Evolutionary conservation across 2,113 vertebrate species (phyloP), one percentile per base, ranked within the genome.

Genomic region (Cynocephalus volans): DNA sequence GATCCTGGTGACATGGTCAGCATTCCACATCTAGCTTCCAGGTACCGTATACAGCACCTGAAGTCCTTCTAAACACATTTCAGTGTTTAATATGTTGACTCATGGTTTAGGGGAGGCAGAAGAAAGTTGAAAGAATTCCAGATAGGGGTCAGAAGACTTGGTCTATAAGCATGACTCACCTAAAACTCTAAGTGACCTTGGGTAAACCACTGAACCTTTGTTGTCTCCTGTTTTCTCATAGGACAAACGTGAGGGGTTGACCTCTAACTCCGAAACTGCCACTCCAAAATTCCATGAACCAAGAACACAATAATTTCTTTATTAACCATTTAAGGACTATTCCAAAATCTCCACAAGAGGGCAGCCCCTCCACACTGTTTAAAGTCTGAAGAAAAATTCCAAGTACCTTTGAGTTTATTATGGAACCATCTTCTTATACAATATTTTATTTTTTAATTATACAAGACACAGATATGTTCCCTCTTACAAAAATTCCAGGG

Each of bases 281-380:
- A n/a, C 17, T 89, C 12, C 52, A 69, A 62, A 31, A 60, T 62
- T 58, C 48, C 15, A 24, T 52, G 92, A 75, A 17, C 50, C 50
- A 67, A 80, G 54, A 12, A 82, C n/a, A 58, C n/a, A 62, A 5
- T 41, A 23, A 54, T 41, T 24, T 33, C 36, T 85, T 91, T n/a
- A 62, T 28, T 88, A 60, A 28, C 19, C 36, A 11, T 31, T 65
- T 89, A 86, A 87, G 58, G 19, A 58, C 33, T 77, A n/a, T 41
- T 81, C 31, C 65, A 56, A 28, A 94, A 64, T 26, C 2, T 76
- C 95, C 97, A 96, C 95, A 69, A 95, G 95, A 50, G 93, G 93
- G 95, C 95, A 95, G 82, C 77, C 12, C 88, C 23, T 88, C 60
- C 91, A 12, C 65, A 14, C 19, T 31, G 31, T 65, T 76, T 69